A percentile compares a stretch with the other conserved stretches of the same genome.
Evolutionary conservation across 1,140 invertebrate genomes (phyloP).

Genomic region (Daktulosphaira vitifoliae): DNA sequence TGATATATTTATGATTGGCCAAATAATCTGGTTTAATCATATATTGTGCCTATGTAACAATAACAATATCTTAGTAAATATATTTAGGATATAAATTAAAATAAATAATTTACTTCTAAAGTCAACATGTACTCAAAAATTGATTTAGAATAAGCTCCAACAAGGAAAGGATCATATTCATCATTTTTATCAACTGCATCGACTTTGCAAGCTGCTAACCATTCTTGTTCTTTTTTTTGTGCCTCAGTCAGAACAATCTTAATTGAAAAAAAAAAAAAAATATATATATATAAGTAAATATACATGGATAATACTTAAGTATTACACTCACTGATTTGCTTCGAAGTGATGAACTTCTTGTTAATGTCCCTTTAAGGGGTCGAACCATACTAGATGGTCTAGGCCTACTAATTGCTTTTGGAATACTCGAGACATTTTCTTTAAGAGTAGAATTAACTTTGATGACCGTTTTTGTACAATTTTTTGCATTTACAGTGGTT

Average conservation of each 20-base stretch:
- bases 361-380: neutral
- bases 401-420: conserved; percentile 1
- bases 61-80: conserved; percentile 3
- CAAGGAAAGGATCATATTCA: conserved; percentile 62
- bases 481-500: neutral
- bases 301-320: too few relatives aligned
- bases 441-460: conserved; percentile 11
- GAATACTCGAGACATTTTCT: conserved; percentile 17
- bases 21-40: conserved; percentile 55
- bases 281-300: too few relatives aligned
- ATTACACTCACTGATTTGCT: conserved; percentile 6
- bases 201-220: conserved; percentile 45
- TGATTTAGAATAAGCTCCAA: conserved; percentile 72
- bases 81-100: neutral
- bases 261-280: neutral
- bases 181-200: conserved; percentile 70
- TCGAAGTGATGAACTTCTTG: conserved; percentile 7
- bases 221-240: conserved; percentile 36
- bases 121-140: conserved; percentile 70
- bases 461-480: neutral
- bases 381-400: neutral
- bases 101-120: conserved; percentile 50
- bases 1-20: conserved; percentile 53
- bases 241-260: conserved; percentile 4
- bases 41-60: conserved; percentile 46